phyloP scores from a whole-genome alignment of 2,113 vertebrate species.

The Gasterosteus nipponicus region DNA sequence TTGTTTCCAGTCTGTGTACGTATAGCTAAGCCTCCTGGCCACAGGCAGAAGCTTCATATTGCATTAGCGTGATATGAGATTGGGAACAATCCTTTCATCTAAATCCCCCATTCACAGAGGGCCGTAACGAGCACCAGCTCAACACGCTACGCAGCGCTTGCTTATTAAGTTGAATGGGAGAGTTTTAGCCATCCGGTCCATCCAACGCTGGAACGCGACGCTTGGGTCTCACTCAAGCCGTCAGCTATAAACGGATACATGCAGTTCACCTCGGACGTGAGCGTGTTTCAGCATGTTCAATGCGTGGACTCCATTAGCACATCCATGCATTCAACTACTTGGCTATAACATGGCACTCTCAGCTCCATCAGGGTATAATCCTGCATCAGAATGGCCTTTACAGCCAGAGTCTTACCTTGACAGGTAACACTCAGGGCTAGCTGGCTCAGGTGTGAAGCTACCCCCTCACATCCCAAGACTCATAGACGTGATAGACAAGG shows the following conservation, averaged over 20 bases:
- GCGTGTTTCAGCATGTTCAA: background rate
- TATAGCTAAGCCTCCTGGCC: background rate
- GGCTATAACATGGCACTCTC: too few relatives aligned
- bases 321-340: too few relatives aligned
- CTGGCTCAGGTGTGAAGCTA: conserved; percentile 53
- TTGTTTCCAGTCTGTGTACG: background rate
- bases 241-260: background rate
- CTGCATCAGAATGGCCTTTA: background rate
- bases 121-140: too few relatives aligned
- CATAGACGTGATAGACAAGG: conserved; percentile 67
- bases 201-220: too few relatives aligned
- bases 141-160: too few relatives aligned
- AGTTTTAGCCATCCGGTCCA: too few relatives aligned
- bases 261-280: background rate
- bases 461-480: conserved; percentile 36
- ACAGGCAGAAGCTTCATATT: background rate
- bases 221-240: background rate
- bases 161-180: too few relatives aligned
- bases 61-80: background rate
- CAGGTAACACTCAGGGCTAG: conserved; percentile 36
- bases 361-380: background rate
- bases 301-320: too few relatives aligned
- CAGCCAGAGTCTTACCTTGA: too few relatives aligned
- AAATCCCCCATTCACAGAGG: background rate
- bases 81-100: background rate